Evolutionary conservation across 2,888 invertebrate genomes (phyloP).

Genomic region (Leucophenga maculata): DNA sequence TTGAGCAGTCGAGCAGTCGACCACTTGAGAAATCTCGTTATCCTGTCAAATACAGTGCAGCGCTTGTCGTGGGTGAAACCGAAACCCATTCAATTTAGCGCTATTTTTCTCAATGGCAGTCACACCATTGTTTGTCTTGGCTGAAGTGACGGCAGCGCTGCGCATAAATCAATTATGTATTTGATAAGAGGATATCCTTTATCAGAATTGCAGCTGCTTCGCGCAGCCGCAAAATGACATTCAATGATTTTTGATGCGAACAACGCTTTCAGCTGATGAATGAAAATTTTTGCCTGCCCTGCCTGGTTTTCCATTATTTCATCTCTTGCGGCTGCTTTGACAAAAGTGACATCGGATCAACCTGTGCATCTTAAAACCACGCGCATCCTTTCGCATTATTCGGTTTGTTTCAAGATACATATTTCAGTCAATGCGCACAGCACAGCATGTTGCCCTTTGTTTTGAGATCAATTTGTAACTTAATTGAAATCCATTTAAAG

Average conservation of each 20-base stretch:
- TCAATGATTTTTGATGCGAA: background rate
- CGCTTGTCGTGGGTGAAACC: conserved; percentile 28
- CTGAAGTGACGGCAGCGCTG: conserved; percentile 12
- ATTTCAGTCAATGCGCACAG: conserved; percentile 40
- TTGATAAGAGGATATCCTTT: conserved; percentile 23
- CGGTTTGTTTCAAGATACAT: background rate
- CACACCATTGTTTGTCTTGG: conserved; percentile 32
- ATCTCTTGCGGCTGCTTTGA: background rate
- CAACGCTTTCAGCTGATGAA: background rate
- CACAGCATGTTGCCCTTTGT: conserved; percentile 62
- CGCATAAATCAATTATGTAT: conserved; percentile 26
- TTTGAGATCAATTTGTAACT: conserved; percentile 67
- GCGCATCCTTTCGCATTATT: conserved; percentile 1
- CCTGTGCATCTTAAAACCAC: background rate
- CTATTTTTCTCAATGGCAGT: conserved; percentile 50
- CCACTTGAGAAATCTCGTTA: conserved; percentile 70
- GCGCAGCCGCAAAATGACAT: background rate
- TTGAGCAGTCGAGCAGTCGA: conserved; percentile 41
- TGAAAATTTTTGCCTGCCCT: background rate
- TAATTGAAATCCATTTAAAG: conserved; percentile 70
- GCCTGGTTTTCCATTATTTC: background rate
- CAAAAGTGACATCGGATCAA: conserved; percentile 1
- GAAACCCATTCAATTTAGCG: conserved; percentile 34
- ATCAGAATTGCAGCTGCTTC: conserved; percentile 7
- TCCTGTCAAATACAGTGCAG: conserved; percentile 64